Evolutionary conservation across 2,113 vertebrate species (phyloP).

Genomic region (Misgurnus anguillicaudatus): DNA sequence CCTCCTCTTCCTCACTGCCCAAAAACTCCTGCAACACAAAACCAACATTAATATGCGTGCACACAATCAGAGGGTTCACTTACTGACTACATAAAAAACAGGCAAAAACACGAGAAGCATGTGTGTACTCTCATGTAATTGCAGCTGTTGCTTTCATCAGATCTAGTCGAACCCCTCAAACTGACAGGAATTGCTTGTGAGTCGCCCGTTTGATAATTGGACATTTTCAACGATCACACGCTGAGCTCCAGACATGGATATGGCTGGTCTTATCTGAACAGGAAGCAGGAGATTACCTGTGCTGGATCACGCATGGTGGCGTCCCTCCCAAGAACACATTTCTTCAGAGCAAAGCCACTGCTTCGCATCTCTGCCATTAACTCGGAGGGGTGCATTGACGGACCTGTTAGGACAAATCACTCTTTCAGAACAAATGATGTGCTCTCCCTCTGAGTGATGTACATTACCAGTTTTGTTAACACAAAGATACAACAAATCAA

Average conservation of each 20-base stretch:
- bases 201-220: slow-evolving; percentile 63
- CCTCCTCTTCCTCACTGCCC: slow-evolving; percentile 92
- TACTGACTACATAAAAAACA: not conserved
- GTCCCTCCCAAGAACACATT: slow-evolving; percentile 97
- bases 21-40: slow-evolving; percentile 81
- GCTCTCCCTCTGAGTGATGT: slow-evolving; percentile 91
- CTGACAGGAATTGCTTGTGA: slow-evolving; percentile 43
- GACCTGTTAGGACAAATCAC: slow-evolving; percentile 98
- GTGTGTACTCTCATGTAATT: slow-evolving; percentile 38
- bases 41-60: not conserved
- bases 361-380: slow-evolving; percentile 99
- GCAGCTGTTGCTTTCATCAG: slow-evolving; percentile 29
- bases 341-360: slow-evolving; percentile 99
- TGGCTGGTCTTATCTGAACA: slow-evolving; percentile 79
- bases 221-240: slow-evolving; percentile 81
- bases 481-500: slow-evolving; percentile 97
- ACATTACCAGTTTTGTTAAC: slow-evolving; percentile 95
- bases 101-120: slow-evolving; percentile 20
- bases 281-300: slow-evolving; percentile 91
- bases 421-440: slow-evolving; percentile 93
- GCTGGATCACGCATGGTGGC: slow-evolving; percentile 92
- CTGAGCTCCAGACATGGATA: slow-evolving; percentile 67
- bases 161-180: not conserved
- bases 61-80: not conserved
- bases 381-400: slow-evolving; percentile 99